Evolutionary conservation across 2,113 vertebrate genomes (phyloP).

Genomic region (Indicator indicator): DNA sequence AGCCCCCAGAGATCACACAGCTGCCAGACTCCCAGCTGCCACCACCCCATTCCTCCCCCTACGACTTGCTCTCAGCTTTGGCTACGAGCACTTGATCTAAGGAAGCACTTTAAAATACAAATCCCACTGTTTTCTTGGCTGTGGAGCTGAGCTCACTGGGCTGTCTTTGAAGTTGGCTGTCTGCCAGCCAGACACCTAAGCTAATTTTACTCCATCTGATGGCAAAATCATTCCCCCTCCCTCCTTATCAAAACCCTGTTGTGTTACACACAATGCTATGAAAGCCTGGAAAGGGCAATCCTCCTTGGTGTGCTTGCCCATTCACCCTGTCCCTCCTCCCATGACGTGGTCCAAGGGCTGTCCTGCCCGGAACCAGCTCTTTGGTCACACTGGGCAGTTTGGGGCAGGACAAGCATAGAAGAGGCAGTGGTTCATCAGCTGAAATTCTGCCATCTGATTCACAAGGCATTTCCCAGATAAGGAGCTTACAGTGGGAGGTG

Average conservation of each 20-base stretch:
- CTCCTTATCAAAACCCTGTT: constrained; percentile 7
- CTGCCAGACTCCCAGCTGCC: constrained; percentile 53
- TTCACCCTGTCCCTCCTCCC: not conserved
- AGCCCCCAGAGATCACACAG: constrained; percentile 65
- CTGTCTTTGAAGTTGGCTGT: not conserved
- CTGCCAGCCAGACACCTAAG: constrained; percentile 67
- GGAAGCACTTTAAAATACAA: constrained; percentile 49
- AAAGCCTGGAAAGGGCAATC: not conserved
- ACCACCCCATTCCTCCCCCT: constrained; percentile 34
- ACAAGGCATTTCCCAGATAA: constrained; percentile 47
- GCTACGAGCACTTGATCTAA: constrained; percentile 19
- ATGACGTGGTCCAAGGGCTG: fast-evolving
- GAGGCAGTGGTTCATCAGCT: not conserved
- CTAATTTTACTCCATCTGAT: constrained; percentile 61
- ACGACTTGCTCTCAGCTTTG: constrained; percentile 15
- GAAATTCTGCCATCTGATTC: not conserved
- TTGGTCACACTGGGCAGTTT: fast-evolving
- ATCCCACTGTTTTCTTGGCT: constrained; percentile 46
- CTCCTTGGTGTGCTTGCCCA: not conserved
- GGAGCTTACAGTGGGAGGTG: constrained; percentile 53
- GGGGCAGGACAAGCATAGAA: not conserved
- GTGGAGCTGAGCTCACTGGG: constrained; percentile 28
- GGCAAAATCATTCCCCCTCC: constrained; percentile 25
- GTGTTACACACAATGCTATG: fast-evolving
- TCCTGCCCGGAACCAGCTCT: not conserved